Percentiles rank a stretch among this genome's conserved stretches.
phyloP scores from a whole-genome alignment of 92 coral and sea anemone species.

The Porites evermanni region DNA sequence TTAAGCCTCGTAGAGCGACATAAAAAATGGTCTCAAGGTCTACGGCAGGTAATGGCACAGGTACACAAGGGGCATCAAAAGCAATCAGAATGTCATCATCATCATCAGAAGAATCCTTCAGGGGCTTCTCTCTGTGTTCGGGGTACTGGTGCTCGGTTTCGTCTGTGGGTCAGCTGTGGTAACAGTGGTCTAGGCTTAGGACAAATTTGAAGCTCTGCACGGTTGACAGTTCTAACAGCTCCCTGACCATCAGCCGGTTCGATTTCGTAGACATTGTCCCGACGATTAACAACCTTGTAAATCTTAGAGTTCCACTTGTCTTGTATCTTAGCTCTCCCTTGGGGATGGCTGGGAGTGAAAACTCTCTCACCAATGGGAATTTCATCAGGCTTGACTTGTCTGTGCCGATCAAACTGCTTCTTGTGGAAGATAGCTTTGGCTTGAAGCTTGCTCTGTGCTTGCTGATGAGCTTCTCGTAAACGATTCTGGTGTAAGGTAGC shows the following conservation, averaged over 20 bases:
- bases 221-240: neutral
- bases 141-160: neutral
- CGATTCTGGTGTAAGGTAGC: slow-evolving; percentile 30
- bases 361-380: slow-evolving; percentile 27
- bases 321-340: slow-evolving; percentile 32
- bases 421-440: slow-evolving; percentile 6
- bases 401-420: slow-evolving; percentile 24
- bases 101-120: slow-evolving; percentile 18
- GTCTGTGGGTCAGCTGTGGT: neutral
- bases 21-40: neutral
- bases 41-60: slow-evolving; percentile 13
- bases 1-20: slow-evolving; percentile 29
- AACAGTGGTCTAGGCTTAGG: slow-evolving; percentile 13
- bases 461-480: slow-evolving; percentile 7
- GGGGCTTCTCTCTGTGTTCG: neutral
- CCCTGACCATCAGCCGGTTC: slow-evolving; percentile 25
- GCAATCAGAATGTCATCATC: neutral
- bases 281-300: slow-evolving; percentile 7
- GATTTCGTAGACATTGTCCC: slow-evolving; percentile 28
- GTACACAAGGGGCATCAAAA: neutral
- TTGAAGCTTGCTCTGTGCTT: slow-evolving; percentile 6
- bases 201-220: slow-evolving; percentile 26
- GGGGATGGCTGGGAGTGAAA: neutral
- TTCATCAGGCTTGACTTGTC: neutral
- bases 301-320: slow-evolving; percentile 25